Base-by-base conservation (phyloP, 2,113 vertebrate genomes). In the Anhinga anhinga region DNA sequence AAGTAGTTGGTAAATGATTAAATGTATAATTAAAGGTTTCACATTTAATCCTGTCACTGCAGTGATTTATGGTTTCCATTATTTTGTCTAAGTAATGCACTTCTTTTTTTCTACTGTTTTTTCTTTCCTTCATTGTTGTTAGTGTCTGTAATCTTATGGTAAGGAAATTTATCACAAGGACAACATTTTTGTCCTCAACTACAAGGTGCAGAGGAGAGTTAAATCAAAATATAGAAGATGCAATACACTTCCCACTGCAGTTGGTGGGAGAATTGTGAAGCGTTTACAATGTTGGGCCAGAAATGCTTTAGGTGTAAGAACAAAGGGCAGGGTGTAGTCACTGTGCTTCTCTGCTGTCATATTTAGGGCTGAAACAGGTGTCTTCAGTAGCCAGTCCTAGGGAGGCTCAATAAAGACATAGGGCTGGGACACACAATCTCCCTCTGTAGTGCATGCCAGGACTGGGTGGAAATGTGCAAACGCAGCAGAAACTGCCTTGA, bases 21-120 rank as follows among this genome's bases (percentile, higher is more conserved):
- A 94, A 95, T 86, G 65, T 84, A 74, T 96, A 98, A 97, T 98
- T 97, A 98, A 94, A 94, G 86, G 81, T 93, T 98, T 97, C 81
- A 80, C 67, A 59, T 92, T 95, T 81, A 97, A 79, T 92, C 63
- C 78, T 94, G 82, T 93, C 92, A 74, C 72, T 95, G 67, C 34
- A 61, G 58, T 97, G 93, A 98, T 96, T 97, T 95, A 91, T 87
- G 77, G 65, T 79, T 97, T 97, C 89, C 72, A 96, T 98, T 97
- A 97, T 95, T 98, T 96, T 88, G 78, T 88, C 67, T 84, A 76
- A 97, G 77, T 90, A 93, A 87, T 73, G 34, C 42, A 85, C 62
- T 96, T 88, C 32, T 88, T 72, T 86, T 88, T 67, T 82, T 27
- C 44, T 73, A 44, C 25, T 83, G 18, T 44, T 95, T 95, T 83